A percentile compares a stretch with the other conserved stretches of the same genome.
Evolutionary conservation across 2,797 vertebrate genomes (phyloP).

Genomic region (Hoplostethus mediterraneus): DNA sequence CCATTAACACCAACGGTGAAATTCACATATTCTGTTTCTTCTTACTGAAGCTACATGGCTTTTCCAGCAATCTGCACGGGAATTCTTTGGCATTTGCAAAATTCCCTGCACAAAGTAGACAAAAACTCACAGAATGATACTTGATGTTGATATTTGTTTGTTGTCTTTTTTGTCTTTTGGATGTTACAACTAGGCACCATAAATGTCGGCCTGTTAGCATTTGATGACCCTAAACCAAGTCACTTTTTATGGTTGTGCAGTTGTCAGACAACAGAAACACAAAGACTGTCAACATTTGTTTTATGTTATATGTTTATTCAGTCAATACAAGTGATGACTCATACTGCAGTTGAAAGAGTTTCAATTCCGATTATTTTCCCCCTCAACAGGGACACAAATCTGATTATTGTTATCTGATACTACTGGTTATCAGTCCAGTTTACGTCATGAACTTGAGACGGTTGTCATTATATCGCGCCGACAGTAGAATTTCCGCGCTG

Average conservation of each 20-base stretch:
- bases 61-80: no score
- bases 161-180: no score
- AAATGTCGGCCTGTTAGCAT: neutral
- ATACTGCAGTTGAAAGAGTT: no score
- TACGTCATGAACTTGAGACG: no score
- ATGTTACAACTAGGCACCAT: conserved; percentile 1
- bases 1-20: neutral
- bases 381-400: no score
- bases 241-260: conserved; percentile 18
- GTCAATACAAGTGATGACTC: neutral
- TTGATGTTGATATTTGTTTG: neutral
- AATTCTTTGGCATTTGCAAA: neutral
- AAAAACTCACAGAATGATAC: neutral
- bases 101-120: neutral
- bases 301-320: neutral
- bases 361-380: no score
- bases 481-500: no score
- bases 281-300: conserved; percentile 13
- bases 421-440: no score
- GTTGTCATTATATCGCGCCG: no score
- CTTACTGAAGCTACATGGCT: no score
- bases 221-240: conserved; percentile 8
- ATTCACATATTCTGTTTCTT: no score
- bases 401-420: no score
- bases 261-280: conserved; percentile 10